Percentiles rank a stretch among this genome's conserved stretches.
Conservation (phyloP, 2,888 invertebrate species). For the Nycteola revayana region DNA sequence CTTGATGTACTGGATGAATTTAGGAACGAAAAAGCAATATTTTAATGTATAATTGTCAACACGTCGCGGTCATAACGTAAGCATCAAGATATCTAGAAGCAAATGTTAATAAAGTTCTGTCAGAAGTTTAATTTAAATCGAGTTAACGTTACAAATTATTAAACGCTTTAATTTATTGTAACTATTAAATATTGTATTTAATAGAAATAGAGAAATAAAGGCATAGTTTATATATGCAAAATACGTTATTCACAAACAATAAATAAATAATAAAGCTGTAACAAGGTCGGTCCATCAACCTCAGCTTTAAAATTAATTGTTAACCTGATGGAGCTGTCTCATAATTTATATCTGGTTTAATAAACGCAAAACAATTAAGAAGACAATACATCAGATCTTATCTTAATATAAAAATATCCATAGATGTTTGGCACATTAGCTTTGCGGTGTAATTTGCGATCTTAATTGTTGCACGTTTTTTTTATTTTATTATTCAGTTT, state of each 20-base stretch:
- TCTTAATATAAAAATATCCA: constrained; percentile 4
- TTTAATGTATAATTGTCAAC: too few relatives aligned
- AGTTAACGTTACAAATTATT: too few relatives aligned
- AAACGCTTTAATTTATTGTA: too few relatives aligned
- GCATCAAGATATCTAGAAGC: constrained; percentile 7
- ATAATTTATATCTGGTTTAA: constrained; percentile 37
- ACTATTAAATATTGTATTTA: too few relatives aligned
- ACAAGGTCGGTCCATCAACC: too few relatives aligned
- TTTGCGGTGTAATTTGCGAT: constrained; percentile 16
- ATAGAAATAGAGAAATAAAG: too few relatives aligned
- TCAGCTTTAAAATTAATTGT: too few relatives aligned
- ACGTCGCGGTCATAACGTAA: neutral
- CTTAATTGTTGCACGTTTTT: constrained; percentile 32
- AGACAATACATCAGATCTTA: constrained; percentile 18
- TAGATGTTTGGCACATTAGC: constrained; percentile 15
- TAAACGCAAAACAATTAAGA: constrained; percentile 42
- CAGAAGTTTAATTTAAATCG: constrained; percentile 19
- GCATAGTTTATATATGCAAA: too few relatives aligned
- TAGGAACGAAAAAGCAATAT: too few relatives aligned
- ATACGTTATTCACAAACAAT: too few relatives aligned
- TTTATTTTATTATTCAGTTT: constrained; percentile 28
- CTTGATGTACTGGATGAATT: constrained; percentile 10
- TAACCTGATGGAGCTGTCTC: constrained; percentile 56
- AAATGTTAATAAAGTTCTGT: constrained; percentile 8
- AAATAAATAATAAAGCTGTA: too few relatives aligned